Base-by-base conservation (phyloP, 2,888 invertebrate species). In the Ormyrus pomaceus region DNA sequence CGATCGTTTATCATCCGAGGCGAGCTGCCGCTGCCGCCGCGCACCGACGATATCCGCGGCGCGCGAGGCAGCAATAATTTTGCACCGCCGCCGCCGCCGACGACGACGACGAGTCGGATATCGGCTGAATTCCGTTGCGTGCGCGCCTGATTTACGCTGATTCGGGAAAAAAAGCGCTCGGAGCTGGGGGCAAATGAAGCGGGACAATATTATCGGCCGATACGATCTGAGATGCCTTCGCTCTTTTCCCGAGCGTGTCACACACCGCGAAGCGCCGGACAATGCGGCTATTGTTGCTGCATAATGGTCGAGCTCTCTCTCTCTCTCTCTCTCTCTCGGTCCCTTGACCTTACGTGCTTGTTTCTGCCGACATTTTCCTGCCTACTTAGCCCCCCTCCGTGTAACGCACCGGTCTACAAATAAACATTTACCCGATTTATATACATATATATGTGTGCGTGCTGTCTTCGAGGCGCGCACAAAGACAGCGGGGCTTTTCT, bases 271-370 rank as follows among this genome's bases (percentile, higher is more conserved):
- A 34, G 83, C 84, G 82, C 80, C 64, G 88, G 88, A 88, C 88
- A 88, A 88, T 88, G 87, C 88, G 88, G 86, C 87, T 86, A 88
- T 88, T 88, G 88, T 88, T 88, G 84, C 85, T 85, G 87, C 86
- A 88, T 88, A 88, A 88, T 87, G 86, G 86, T 84, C 84, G 84
- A 34, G 34, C 34, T 34, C 34, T 2, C 34, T 34, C 34, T 34
- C 82, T 2, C 34, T 34, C 34, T 34, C 82, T 80, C 80, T 77
- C 69, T 78, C 56, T 46, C 82, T 82, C 83, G 83, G 80, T 84
- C 84, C 85, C 87, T 83, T 82, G 88, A 87, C 87, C 88, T 88
- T 86, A 85, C 85, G 84, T 84, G 86, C 79, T 68, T 78, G 73
- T 72, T 64, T 68, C 66, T 74, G 4, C 34, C 34, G 34, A 34